Evolutionary conservation across 2,113 vertebrate species (phyloP).

Genomic region (Arvicanthis niloticus): DNA sequence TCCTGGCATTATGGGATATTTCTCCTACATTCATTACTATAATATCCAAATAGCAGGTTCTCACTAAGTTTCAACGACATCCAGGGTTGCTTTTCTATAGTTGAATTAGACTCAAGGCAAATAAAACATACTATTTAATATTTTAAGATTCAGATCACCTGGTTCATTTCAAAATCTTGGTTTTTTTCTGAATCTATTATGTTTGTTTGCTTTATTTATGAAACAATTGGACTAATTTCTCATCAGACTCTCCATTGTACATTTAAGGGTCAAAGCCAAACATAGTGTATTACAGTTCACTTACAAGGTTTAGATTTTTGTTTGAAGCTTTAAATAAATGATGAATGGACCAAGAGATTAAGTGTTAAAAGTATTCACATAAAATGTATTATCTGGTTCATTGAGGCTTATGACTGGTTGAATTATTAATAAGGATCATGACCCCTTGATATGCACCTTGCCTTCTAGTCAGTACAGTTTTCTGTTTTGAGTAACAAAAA

Average conservation of each 20-base stretch:
- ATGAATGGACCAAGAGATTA: neutral
- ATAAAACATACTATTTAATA: neutral
- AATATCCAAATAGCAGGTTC: slow-evolving; percentile 10
- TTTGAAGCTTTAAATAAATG: slow-evolving; percentile 53
- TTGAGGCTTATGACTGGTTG: neutral
- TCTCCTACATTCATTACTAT: neutral
- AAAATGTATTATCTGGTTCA: neutral
- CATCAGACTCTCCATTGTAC: neutral
- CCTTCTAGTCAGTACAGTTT: neutral
- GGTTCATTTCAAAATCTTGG: neutral
- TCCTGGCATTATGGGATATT: neutral
- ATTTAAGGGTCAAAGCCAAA: neutral
- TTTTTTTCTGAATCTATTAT: neutral
- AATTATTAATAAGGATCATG: neutral
- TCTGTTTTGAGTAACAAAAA: neutral
- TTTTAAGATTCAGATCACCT: neutral
- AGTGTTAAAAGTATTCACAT: neutral
- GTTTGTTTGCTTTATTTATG: neutral
- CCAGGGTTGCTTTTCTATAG: neutral
- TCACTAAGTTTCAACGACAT: neutral
- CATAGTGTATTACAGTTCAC: neutral
- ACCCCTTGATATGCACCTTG: neutral
- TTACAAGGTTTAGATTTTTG: neutral
- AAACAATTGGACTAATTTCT: neutral
- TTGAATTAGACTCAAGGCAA: neutral